These are phyloP conservation scores for Neodiprion lecontei DNA, from an alignment of 1,140 invertebrate species.

Conservation along the genomic window DNA sequence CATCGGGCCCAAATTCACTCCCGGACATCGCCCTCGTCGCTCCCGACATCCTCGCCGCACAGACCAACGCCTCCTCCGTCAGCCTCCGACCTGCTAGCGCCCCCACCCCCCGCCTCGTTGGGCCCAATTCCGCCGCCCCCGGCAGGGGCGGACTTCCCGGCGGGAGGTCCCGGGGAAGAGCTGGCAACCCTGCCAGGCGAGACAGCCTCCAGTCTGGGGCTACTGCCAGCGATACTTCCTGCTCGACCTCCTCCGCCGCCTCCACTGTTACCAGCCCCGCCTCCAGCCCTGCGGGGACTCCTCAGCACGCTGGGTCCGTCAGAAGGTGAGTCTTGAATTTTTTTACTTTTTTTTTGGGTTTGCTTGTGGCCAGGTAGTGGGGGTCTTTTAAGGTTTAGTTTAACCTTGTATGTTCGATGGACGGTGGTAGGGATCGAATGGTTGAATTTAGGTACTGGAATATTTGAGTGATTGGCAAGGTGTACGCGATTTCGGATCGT, in stretches of 20 bases:
- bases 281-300: slow-evolving; percentile 40
- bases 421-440: no score
- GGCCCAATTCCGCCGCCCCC: slow-evolving; percentile 17
- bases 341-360: slow-evolving; percentile 6
- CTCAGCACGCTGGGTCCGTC: slow-evolving; percentile 27
- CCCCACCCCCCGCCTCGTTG: slow-evolving; percentile 26
- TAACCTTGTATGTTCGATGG: no score
- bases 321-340: slow-evolving; percentile 20
- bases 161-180: slow-evolving; percentile 28
- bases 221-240: slow-evolving; percentile 38
- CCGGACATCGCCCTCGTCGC: slow-evolving; percentile 58
- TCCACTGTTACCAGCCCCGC: slow-evolving; percentile 38
- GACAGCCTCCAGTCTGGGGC: slow-evolving; percentile 25
- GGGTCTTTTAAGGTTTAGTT: no score
- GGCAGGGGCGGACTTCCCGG: slow-evolving; percentile 11
- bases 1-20: slow-evolving; percentile 38
- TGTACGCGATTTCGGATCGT: no score
- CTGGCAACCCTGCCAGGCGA: slow-evolving; percentile 24
- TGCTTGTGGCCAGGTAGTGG: background rate
- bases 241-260: slow-evolving; percentile 37
- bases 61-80: slow-evolving; percentile 50
- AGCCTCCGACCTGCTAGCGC: slow-evolving; percentile 51
- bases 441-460: no score
- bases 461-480: no score
- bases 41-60: slow-evolving; percentile 55